Conservation (phyloP, 2,888 invertebrate species). For the Folsomia manolachei region DNA sequence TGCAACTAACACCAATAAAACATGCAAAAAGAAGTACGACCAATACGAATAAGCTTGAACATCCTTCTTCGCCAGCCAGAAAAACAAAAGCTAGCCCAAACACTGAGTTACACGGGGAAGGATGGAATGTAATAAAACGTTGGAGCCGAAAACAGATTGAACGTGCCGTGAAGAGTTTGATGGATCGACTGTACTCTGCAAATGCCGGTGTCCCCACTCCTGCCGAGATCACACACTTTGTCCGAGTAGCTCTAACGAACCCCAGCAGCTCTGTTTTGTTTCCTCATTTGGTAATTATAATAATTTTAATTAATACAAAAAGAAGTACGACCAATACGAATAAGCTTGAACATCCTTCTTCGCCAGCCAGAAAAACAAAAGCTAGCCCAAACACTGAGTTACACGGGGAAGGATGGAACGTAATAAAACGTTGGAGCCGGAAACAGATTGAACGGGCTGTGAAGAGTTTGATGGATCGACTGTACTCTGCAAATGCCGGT, state of each 20-base stretch:
- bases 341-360: too few species aligned
- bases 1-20: neutral
- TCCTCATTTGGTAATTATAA: neutral
- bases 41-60: too few species aligned
- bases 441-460: constrained; percentile 43
- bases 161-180: constrained; percentile 31
- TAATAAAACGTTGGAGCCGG: constrained; percentile 42
- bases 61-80: too few species aligned
- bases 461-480: constrained; percentile 28
- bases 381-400: too few species aligned
- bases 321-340: too few species aligned
- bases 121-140: constrained; percentile 41
- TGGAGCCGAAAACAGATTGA: constrained; percentile 47
- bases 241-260: neutral
- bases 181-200: constrained; percentile 24
- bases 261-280: neutral
- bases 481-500: constrained; percentile 5
- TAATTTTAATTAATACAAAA: too few species aligned
- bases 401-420: too few species aligned
- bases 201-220: neutral
- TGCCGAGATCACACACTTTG: neutral
- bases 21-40: constrained; percentile 3
- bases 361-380: too few species aligned
- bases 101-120: constrained; percentile 32
- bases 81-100: too few species aligned